Evolutionary conservation across 1,140 invertebrate genomes (phyloP), one percentile per base, ranked within the genome.

Genomic region (Chrysopa pallens): DNA sequence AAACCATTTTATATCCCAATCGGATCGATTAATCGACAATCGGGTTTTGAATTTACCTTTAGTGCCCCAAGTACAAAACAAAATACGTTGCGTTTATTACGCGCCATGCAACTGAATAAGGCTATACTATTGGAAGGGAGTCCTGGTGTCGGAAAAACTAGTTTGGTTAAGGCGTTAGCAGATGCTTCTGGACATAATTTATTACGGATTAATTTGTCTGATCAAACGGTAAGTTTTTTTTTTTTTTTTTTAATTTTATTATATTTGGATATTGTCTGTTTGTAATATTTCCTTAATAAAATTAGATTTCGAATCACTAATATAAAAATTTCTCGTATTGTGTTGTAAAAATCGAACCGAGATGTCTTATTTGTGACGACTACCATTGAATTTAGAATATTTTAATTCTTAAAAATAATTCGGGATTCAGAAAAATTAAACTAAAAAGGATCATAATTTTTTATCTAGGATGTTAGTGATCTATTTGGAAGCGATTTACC

Each of bases 101-200:
- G 93, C 46, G 91, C 81, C 1, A 62, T 98, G 47, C 87, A 95
- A 44, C 62, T 98, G 42, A 74, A 74, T 37, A 91, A 93, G 58
- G 92, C 95, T 1, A 76, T 99, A 41, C 69, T 99, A 39, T 59
- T 99, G 27, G 96, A 99, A 72, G 96, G 96, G 11, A 91, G 87
- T 58, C 96, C 96, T 2, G 93, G 96, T 4, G 93, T 97, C 33
- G 96, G 96, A 5, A 99, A 99, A 67, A 98, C 95, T 0, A 94
- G 87, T 55, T 67, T 97, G 37, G 80, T 99, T 3, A 76, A 79
- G 38, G 90, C 91, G n/a, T 66, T 99, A 12, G 93, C 92, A 0
- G 81, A 78, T 59, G 73, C 76, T 5, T 77, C 88, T 17, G 84
- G 87, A 1, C 73, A 92, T 59, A 69, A 70, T 52, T 69, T 98